Conservation (phyloP, 2,113 vertebrate species). For the Gobio gobio region DNA sequence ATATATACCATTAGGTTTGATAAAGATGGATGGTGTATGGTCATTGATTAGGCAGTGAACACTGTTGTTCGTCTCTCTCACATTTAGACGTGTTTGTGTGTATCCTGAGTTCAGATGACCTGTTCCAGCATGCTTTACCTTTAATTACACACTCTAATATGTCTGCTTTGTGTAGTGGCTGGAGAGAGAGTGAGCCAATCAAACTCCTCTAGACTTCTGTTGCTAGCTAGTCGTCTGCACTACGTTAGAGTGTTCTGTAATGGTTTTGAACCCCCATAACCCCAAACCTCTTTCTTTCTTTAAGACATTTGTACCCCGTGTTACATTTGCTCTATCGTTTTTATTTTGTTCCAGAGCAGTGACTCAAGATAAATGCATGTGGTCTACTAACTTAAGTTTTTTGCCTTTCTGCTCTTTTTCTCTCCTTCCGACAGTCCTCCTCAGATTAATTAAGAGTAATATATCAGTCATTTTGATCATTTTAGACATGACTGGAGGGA, state of each 20-base stretch:
- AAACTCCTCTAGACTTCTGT: not conserved
- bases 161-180: not conserved
- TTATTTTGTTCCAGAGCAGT: slow-evolving; percentile 25
- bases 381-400: not conserved
- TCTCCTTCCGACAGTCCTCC: not conserved
- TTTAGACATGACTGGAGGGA: not conserved
- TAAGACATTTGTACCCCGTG: not conserved
- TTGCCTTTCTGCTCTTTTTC: not conserved
- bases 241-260: not conserved
- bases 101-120: not conserved
- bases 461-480: slow-evolving; percentile 22
- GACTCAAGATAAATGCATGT: slow-evolving; percentile 20
- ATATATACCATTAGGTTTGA: too few species aligned
- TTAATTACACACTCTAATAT: slow-evolving; percentile 11
- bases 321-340: not conserved
- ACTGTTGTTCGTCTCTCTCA: not conserved
- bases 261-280: slow-evolving; percentile 5
- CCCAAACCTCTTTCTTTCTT: not conserved
- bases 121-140: slow-evolving; percentile 22
- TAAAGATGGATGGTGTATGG: too few species aligned
- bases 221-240: not conserved
- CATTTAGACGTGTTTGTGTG: not conserved
- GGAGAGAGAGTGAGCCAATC: not conserved
- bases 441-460: slow-evolving; percentile 30
- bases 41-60: not conserved